Base-by-base conservation (phyloP, 92 coral and sea anemone genomes). In the Epizoanthus ramosus region DNA sequence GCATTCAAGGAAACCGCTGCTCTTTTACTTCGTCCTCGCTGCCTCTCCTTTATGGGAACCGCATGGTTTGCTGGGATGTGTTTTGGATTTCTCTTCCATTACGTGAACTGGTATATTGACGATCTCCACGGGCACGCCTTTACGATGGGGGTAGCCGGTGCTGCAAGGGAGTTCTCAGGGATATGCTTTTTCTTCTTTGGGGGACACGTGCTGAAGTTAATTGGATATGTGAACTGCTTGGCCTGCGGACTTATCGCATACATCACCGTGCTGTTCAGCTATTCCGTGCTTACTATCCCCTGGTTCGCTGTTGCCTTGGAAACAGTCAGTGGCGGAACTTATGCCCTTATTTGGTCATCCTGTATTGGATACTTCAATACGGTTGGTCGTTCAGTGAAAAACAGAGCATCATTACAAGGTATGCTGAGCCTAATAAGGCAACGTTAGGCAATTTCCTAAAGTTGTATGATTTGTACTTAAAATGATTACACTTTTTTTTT, bases 51-150 rank as follows among this genome's bases (percentile, higher is more conserved):
- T 82, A 84, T 97, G 45, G 64, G 88, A 67, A 88, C 92, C 35
- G 90, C 95, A 14, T 85, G 91, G 50, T 97, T 92, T 81, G 92
- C 93, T 16, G 99, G 99, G 54, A 84, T 91, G 61, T 94, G 99
- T 72, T 93, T 84, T 45, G 99, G 99, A 10, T 92, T 94, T 57
- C 85, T 97, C 60, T 89, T 97, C 64, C 98, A 97, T 70, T 97
- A 94, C 35, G 98, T 97, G 28, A 94, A 94, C 89, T 97, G 99
- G 99, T 92, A 75, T 73, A 90, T 97, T 37, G 99, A 97, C 66
- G 98, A 95, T 80, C 79, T 87, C 12, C 88, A 90, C 17, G 99
- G 99, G 9, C 79, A 95, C 10, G 85, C 97, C 31, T 17, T 91
- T 2, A 84, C 88, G 13, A 97, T 97, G 99, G 99, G 98, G 6